These are phyloP conservation scores for Nansenia antarctica DNA, from an alignment of 2,113 vertebrate species.

Conservation along the genomic window DNA sequence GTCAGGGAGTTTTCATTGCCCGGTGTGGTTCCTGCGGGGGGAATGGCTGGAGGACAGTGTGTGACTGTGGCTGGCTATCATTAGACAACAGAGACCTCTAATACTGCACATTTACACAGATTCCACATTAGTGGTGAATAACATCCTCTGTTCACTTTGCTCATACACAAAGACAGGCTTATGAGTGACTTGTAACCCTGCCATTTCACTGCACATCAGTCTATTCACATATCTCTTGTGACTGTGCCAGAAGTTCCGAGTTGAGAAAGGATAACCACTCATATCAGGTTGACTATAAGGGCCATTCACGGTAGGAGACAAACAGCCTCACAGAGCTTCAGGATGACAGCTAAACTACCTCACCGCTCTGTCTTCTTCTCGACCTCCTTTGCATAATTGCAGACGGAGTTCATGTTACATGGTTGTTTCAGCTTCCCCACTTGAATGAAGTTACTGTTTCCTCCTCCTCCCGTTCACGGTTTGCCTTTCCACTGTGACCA, in stretches of 20 bases:
- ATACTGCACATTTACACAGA: conserved; percentile 40
- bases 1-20: too few species aligned
- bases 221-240: conserved; percentile 42
- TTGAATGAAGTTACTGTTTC: background rate
- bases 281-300: background rate
- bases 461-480: too few species aligned
- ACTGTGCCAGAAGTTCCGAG: conserved; percentile 38
- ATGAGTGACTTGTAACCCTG: conserved; percentile 49
- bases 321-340: conserved; percentile 19
- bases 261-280: background rate
- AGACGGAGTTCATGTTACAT: background rate
- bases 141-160: conserved; percentile 38
- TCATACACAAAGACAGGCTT: conserved; percentile 50
- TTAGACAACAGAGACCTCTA: background rate
- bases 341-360: conserved; percentile 22
- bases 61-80: background rate
- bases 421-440: conserved; percentile 1
- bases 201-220: conserved; percentile 35
- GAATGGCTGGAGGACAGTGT: background rate
- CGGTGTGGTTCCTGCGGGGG: too few species aligned
- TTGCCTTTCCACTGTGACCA: too few species aligned
- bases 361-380: background rate
- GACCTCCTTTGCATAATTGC: background rate
- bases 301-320: background rate
- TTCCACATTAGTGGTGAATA: conserved; percentile 57